Evolutionary conservation across 2,888 invertebrate species (phyloP).

Genomic region (Encarsia formosa): DNA sequence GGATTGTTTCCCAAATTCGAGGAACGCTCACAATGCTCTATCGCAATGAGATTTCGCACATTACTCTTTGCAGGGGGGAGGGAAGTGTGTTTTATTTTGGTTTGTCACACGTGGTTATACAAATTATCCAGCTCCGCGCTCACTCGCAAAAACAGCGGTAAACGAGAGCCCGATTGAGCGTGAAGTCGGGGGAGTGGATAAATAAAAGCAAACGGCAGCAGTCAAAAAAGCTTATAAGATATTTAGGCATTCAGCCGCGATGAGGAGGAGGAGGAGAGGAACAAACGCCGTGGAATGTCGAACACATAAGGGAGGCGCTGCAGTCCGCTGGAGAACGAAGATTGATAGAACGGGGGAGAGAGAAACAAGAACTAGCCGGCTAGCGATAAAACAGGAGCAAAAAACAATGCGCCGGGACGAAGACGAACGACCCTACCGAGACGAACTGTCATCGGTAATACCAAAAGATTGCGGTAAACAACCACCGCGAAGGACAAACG

Average conservation of each 20-base stretch:
- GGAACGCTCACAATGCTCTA: constrained; percentile 17
- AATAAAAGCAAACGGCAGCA: constrained; percentile 1
- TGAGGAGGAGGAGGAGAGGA: constrained; percentile 17
- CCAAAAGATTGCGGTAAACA: constrained; percentile 45
- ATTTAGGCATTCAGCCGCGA: constrained; percentile 20
- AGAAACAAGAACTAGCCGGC: neutral
- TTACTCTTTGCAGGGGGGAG: no score
- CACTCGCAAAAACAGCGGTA: no score
- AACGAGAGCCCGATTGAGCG: no score
- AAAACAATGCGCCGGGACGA: constrained; percentile 15
- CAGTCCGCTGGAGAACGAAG: constrained; percentile 16
- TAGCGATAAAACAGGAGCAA: constrained; percentile 2
- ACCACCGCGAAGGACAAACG: constrained; percentile 6
- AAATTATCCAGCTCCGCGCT: no score
- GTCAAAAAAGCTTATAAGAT: constrained; percentile 12
- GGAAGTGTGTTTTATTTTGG: no score
- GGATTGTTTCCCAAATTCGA: constrained; percentile 20
- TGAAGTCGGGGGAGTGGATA: no score
- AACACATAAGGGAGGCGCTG: neutral
- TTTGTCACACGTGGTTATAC: no score
- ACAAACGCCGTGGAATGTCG: constrained; percentile 8
- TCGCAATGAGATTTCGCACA: no score
- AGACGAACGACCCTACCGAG: constrained; percentile 31
- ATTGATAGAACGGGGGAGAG: constrained; percentile 24
- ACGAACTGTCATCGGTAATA: constrained; percentile 49